Base-by-base conservation (phyloP, 2,888 invertebrate species). In the Sarcophaga caerulescens region DNA sequence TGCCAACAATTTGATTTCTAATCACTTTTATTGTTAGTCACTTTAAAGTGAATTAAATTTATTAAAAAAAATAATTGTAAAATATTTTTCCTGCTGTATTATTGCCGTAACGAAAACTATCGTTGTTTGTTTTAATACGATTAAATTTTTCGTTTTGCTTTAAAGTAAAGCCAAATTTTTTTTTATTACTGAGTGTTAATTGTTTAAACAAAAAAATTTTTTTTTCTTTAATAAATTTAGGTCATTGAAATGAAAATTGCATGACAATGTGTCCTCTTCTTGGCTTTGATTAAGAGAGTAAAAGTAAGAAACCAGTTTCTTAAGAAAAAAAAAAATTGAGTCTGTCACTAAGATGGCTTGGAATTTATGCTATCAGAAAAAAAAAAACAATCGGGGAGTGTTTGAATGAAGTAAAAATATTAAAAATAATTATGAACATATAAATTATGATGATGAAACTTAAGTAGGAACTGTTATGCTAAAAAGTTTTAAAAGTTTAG, bases 161-260 rank as follows among this genome's bases (percentile, higher is more conserved):
- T 52, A 52, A 52, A 1, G 52, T 52, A 73, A 62, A 74, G 62
- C 14, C 47, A 35, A 65, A 10, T 1, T 8, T 10, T 35, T 35
- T 35, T 35, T 35, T 52, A 19, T 62, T 68, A 71, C 66, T 14
- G 35, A n/a, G n/a, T 71, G 66, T 66, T 80, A 80, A 76, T 62
- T 71, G 25, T 47, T 59, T 66, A 62, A 63, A 80, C 52, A 77
- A 76, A 69, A 57, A 35, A 6, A 35, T 6, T 35, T 6, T 35
- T 6, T 35, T 35, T 35, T 74, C 62, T 19, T 57, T 19, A 23
- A 59, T 59, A 62, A 63, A 78, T 78, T 77, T 85, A 23, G 77
- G 77, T 69, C 63, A 81, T 63, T 85, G 60, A 63, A 81, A 77
- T 82, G 21, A 66, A 77, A 71, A 71, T 25, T 60, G 47, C 47